phyloP scores from a whole-genome alignment of 35 echinoderm and acorn worm genomes.

The Hemicentrotus pulcherrimus region DNA sequence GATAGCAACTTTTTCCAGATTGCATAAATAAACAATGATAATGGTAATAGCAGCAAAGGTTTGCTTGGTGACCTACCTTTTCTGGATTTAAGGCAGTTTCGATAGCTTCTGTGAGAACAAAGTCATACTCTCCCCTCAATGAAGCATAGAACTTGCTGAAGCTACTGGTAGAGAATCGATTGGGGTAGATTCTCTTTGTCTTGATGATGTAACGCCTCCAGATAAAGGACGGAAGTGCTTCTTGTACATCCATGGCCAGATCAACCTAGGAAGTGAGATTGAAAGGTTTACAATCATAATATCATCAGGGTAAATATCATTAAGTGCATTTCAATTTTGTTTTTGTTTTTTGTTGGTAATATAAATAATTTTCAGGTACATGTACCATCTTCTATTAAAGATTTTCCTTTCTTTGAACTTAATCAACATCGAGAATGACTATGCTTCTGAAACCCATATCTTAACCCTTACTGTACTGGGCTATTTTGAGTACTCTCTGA shows the following conservation, averaged over 20 bases:
- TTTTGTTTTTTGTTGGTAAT: too few relatives aligned
- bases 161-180: slow-evolving; percentile 21
- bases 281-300: background rate
- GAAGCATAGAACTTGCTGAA: slow-evolving; percentile 37
- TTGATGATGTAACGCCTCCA: slow-evolving; percentile 78
- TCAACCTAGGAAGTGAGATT: slow-evolving; percentile 71
- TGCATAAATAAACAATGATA: too few relatives aligned
- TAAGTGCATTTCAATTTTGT: too few relatives aligned
- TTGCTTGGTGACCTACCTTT: slow-evolving; percentile 53
- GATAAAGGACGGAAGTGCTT: slow-evolving; percentile 84
- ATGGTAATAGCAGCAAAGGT: background rate
- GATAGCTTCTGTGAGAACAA: slow-evolving; percentile 64
- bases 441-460: too few relatives aligned
- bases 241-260: slow-evolving; percentile 95
- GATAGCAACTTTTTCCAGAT: background rate
- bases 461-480: too few relatives aligned
- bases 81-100: slow-evolving; percentile 81
- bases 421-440: too few relatives aligned
- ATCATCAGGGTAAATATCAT: too few relatives aligned
- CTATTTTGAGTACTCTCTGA: too few relatives aligned
- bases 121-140: slow-evolving; percentile 59
- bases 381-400: too few relatives aligned
- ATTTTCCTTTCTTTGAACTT: too few relatives aligned
- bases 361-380: too few relatives aligned
- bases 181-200: slow-evolving; percentile 75